Evolutionary conservation across 2,888 invertebrate species (phyloP), one percentile per base, ranked within the genome.

Genomic region (Tillus elongatus): DNA sequence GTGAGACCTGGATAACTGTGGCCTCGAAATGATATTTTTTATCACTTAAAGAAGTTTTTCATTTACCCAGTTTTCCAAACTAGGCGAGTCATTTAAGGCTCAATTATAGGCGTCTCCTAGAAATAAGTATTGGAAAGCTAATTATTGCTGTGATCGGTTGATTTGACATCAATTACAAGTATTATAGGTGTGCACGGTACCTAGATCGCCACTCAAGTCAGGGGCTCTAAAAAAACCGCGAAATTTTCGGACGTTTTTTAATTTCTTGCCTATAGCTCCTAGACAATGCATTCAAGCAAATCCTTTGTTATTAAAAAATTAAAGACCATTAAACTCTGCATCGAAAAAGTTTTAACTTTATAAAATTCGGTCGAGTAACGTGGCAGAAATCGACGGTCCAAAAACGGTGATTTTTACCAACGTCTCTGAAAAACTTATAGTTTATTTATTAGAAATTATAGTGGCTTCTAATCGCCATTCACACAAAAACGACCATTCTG

Each of bases 401-500:
- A 19, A n/a, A 19, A 19, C 24, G n/a, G 24, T 19, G 24, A 19
- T 19, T 19, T 19, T 19, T 19, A 19, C 24, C 24, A 19, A 19
- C 24, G 6, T 19, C n/a, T 6, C 24, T 19, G 24, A 19, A 19
- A 19, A 19, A 8, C 24, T 6, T n/a, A n/a, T n/a, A n/a, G n/a
- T n/a, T n/a, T n/a, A n/a, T n/a, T n/a, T n/a, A n/a, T n/a, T n/a
- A n/a, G n/a, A n/a, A n/a, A 19, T 19, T 19, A 19, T 19, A 19
- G 24, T 19, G 24, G n/a, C 24, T 19, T 19, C 24, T n/a, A 19
- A 19, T 19, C 24, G 24, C n/a, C 24, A n/a, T n/a, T n/a, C n/a
- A n/a, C n/a, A n/a, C n/a, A n/a, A n/a, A n/a, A n/a, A n/a, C n/a
- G n/a, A n/a, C n/a, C n/a, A n/a, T n/a, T n/a, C n/a, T n/a, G n/a